These are phyloP conservation scores for Baryphthengus martii DNA, from an alignment of 2,113 vertebrate species.

Conservation along the genomic window DNA sequence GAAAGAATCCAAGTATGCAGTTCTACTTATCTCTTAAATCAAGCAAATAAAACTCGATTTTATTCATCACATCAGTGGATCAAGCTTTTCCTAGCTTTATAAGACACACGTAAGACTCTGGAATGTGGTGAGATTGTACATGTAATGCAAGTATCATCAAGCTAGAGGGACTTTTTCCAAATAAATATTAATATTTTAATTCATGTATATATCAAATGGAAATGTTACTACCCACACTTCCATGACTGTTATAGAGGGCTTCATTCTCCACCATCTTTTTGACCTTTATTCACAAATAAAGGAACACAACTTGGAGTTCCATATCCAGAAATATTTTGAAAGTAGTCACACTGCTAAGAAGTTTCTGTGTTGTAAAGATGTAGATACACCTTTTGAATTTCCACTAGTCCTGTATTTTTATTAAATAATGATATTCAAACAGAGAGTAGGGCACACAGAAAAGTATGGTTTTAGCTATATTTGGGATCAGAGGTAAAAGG, in stretches of 20 bases:
- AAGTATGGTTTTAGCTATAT: not conserved
- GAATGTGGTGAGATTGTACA: not conserved
- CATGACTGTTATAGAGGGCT: not conserved
- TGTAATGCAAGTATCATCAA: not conserved
- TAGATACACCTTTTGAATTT: not conserved
- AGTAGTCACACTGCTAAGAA: not conserved
- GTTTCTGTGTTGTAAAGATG: not conserved
- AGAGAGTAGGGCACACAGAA: not conserved
- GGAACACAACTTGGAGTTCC: not conserved
- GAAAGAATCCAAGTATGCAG: not conserved
- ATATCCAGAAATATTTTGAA: not conserved
- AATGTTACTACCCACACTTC: not conserved
- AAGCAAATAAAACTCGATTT: not conserved
- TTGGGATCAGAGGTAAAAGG: not conserved
- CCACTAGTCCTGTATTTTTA: not conserved
- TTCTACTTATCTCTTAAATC: not conserved
- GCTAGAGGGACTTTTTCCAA: not conserved
- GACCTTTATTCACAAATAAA: not conserved
- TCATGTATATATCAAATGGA: not conserved
- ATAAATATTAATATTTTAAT: not conserved
- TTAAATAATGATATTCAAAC: not conserved
- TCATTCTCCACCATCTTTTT: not conserved
- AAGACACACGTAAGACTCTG: not conserved
- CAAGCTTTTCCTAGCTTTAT: not conserved
- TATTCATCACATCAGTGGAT: not conserved